A percentile compares a stretch with the other conserved stretches of the same genome.
These are phyloP conservation scores for Chrysotoxum bicinctum DNA, from an alignment of 2,888 invertebrate species.

Conservation along the genomic window DNA sequence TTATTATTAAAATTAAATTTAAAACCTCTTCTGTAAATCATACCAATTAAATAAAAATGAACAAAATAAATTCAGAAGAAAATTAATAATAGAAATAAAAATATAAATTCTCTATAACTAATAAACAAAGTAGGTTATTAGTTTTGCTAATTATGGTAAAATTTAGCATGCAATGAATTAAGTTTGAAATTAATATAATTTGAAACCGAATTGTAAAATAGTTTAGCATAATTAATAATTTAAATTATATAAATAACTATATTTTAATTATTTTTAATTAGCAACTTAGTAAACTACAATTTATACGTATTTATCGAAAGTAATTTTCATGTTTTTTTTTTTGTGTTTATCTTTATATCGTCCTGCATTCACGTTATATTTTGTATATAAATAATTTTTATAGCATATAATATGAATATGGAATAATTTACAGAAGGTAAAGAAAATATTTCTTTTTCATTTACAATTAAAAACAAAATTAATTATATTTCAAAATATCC, in stretches of 20 bases:
- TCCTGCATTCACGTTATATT: conserved; percentile 46
- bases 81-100: conserved; percentile 27
- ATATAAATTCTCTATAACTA: conserved; percentile 31
- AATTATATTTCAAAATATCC: conserved; percentile 48
- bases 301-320: conserved; percentile 11
- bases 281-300: conserved; percentile 54
- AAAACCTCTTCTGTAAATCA: conserved; percentile 79
- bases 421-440: conserved; percentile 80
- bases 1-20: conserved; percentile 52
- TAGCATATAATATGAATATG: conserved; percentile 42
- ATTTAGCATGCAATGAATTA: conserved; percentile 53
- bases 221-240: conserved; percentile 18
- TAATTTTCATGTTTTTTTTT: conserved; percentile 13
- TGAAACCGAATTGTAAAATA: conserved; percentile 25
- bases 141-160: conserved; percentile 10
- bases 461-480: conserved; percentile 27
- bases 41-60: conserved; percentile 58
- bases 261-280: conserved; percentile 9
- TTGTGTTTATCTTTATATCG: not conserved
- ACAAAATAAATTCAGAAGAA: conserved; percentile 26
- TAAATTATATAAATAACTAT: not conserved
- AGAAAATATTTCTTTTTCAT: conserved; percentile 47
- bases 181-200: conserved; percentile 22
- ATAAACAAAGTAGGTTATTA: conserved; percentile 27
- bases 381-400: conserved; percentile 20